Base-by-base conservation (phyloP, 2,113 vertebrate species). In the Cinclus cinclus region DNA sequence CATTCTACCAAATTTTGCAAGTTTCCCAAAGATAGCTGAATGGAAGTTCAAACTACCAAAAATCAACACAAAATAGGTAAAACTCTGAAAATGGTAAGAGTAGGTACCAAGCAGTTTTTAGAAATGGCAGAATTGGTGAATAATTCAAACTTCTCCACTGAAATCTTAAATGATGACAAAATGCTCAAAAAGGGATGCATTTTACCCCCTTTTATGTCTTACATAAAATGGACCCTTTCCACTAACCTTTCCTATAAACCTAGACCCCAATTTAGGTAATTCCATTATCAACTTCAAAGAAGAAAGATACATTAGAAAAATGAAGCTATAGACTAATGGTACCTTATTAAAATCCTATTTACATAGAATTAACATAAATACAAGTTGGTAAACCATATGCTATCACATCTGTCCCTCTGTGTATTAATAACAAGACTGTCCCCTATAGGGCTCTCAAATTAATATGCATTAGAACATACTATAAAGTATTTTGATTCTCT, bases 311-410 rank as follows among this genome's bases (percentile, higher is more conserved):
- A 97, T 97, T 95, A 97, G 83, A 65, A 96, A 97, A 97, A 93
- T 93, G 83, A 96, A 98, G 94, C 94, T 95, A 97, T 94, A 97
- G 96, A 97, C 97, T 98, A 98, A 98, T 98, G 97, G 94, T 95
- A 96, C 93, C 97, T 97, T 98, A 98, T 98, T 98, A 98, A 98
- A 98, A 98, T 95, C 97, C 96, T 97, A 98, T 98, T 98, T 98
- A 97, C 98, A 98, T 96, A 97, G 97, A 97, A 98, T 98, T 98
- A 98, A 97, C 97, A 98, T 98, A 98, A 98, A 98, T 97, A 98
- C 97, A 98, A 98, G 94, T 97, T 98, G 96, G 95, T 95, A 97
- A 96, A 95, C 98, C 98, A 98, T 98, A 98, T 98, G 98, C 97
- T 97, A 76, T 85, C 91, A 83, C 98, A 98, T 98, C 98, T 98